Conservation (phyloP, 2,888 invertebrate genomes). For the Mystacides longicornis region DNA sequence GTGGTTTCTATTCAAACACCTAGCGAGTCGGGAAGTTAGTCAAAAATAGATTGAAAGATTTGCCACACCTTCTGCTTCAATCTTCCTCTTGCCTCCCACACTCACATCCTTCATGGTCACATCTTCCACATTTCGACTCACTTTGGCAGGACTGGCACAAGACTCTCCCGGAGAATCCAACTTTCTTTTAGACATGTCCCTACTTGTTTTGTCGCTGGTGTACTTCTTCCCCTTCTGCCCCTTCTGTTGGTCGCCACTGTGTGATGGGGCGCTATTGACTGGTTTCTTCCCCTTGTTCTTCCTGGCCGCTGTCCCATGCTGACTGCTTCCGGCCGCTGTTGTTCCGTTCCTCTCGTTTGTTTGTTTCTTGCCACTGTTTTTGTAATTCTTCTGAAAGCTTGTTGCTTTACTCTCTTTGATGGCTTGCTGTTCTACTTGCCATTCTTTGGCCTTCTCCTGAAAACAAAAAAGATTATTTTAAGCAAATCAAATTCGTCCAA, state of each 20-base stretch:
- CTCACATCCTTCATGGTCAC: not conserved
- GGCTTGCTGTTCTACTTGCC: constrained; percentile 13
- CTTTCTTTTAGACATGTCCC: not conserved
- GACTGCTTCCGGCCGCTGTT: constrained; percentile 24
- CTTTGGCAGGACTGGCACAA: not conserved
- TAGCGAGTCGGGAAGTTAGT: too few relatives aligned
- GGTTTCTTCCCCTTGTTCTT: constrained; percentile 15
- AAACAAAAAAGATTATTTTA: constrained; percentile 9
- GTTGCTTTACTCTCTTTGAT: constrained; percentile 1
- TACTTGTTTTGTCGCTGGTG: not conserved
- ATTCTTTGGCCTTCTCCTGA: constrained; percentile 21
- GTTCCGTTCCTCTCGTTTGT: not conserved
- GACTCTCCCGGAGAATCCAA: not conserved
- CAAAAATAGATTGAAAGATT: too few relatives aligned
- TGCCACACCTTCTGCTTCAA: not conserved
- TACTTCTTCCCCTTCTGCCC: not conserved
- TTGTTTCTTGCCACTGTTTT: constrained; percentile 4
- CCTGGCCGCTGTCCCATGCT: constrained; percentile 6
- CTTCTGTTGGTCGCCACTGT: not conserved
- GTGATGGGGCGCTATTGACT: not conserved
- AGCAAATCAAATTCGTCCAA: too few relatives aligned
- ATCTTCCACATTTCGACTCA: not conserved
- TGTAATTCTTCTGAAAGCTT: constrained; percentile 9
- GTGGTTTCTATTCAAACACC: too few relatives aligned
- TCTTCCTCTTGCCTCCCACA: constrained; percentile 6